phyloP scores from a whole-genome alignment of 2,113 vertebrate genomes.

The Cariama cristata region DNA sequence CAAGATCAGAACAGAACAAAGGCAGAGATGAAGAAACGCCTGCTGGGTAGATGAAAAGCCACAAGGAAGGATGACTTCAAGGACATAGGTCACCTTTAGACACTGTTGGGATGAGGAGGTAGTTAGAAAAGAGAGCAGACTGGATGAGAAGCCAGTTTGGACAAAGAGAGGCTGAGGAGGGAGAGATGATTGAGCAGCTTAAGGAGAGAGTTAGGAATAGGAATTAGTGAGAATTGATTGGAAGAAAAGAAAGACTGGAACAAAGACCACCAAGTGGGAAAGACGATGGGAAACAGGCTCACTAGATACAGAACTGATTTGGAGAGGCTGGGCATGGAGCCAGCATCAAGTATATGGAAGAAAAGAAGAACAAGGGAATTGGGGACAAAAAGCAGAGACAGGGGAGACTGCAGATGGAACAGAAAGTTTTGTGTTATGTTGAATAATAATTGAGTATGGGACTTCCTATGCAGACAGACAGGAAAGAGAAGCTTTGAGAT shows the following conservation, averaged over 20 bases:
- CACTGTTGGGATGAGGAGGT: background rate
- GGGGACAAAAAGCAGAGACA: background rate
- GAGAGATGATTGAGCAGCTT: background rate
- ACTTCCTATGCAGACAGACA: background rate
- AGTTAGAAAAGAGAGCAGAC: background rate
- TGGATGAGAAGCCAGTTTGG: background rate
- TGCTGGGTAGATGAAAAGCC: background rate
- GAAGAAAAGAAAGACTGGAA: background rate
- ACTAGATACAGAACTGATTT: background rate
- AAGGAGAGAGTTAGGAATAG: background rate
- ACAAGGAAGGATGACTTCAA: background rate
- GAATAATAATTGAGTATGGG: background rate
- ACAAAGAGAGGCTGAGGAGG: background rate
- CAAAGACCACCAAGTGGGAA: background rate
- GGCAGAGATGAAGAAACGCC: background rate
- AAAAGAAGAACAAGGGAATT: background rate
- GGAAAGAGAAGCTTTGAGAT: background rate
- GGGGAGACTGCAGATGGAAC: background rate
- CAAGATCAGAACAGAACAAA: background rate
- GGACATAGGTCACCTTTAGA: background rate
- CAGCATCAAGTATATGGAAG: background rate
- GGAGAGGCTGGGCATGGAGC: background rate
- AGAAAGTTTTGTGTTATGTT: background rate
- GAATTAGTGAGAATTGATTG: background rate
- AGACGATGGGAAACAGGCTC: background rate